A percentile compares a stretch with the other conserved stretches of the same genome.
Evolutionary conservation across 1,140 invertebrate species (phyloP).

Genomic region (Hyphantria cunea): DNA sequence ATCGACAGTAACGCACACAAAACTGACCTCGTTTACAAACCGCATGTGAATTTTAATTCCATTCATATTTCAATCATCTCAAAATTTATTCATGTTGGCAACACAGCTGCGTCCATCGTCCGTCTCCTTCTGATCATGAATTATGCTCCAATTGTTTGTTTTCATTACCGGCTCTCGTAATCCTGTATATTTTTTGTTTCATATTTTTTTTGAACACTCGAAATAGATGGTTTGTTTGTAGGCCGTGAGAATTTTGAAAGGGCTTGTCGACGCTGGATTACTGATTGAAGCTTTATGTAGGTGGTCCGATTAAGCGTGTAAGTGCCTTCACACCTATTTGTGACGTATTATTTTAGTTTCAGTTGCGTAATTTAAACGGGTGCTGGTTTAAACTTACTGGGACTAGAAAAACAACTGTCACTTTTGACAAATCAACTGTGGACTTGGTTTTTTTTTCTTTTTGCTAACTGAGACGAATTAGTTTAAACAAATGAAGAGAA

Average conservation of each 20-base stretch:
- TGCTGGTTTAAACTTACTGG: no score
- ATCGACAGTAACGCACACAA: not conserved
- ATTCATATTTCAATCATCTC: constrained; percentile 25
- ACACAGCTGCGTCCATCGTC: constrained; percentile 14
- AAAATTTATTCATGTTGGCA: constrained; percentile 3
- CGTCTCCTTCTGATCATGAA: constrained; percentile 39
- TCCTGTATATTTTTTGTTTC: constrained; percentile 54
- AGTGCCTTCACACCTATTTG: constrained; percentile 7
- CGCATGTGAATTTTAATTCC: constrained; percentile 18
- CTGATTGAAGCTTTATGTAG: constrained; percentile 39
- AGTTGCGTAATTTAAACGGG: no score
- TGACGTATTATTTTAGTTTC: not conserved
- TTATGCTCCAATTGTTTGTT: constrained; percentile 61
- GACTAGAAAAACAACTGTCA: no score
- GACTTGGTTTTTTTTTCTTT: no score
- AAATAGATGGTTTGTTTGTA: constrained; percentile 59
- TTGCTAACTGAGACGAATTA: no score
- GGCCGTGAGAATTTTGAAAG: constrained; percentile 60
- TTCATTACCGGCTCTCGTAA: constrained; percentile 54
- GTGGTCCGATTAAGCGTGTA: constrained; percentile 40
- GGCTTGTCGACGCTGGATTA: constrained; percentile 51
- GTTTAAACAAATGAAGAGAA: no score
- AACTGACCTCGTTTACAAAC: not conserved
- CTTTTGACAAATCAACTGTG: no score
- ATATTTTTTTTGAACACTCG: constrained; percentile 47